These are phyloP conservation scores for Lithobates pipiens DNA, from an alignment of 2,797 vertebrate genomes.

Conservation along the genomic window DNA sequence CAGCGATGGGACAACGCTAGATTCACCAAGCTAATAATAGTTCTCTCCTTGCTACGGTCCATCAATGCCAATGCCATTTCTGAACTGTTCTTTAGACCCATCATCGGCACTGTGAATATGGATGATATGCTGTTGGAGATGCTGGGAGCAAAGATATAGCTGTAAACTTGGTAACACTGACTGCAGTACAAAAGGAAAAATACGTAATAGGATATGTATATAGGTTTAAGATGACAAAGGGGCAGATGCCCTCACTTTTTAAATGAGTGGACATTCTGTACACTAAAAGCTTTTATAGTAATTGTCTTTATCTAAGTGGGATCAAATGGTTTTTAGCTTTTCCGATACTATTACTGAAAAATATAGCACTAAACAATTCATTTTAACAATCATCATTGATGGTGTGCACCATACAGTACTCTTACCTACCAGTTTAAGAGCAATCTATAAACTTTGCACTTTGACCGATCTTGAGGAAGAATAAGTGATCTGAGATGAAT, in stretches of 20 bases:
- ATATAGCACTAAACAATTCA: neutral
- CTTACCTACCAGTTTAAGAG: neutral
- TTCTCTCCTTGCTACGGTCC: conserved; percentile 89
- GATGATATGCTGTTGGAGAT: conserved; percentile 97
- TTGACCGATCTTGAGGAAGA: too few relatives aligned
- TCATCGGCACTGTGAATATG: conserved; percentile 93
- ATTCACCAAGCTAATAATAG: conserved; percentile 89
- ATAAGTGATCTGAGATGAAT: too few relatives aligned
- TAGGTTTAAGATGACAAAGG: neutral
- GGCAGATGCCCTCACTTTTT: neutral
- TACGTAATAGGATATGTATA: conserved; percentile 31
- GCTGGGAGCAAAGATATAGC: conserved; percentile 88
- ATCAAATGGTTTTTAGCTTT: neutral
- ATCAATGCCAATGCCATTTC: conserved; percentile 88
- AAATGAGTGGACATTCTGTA: conserved; percentile 3
- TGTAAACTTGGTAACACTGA: conserved; percentile 11
- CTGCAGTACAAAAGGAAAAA: neutral
- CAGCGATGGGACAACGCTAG: conserved; percentile 85
- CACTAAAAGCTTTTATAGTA: neutral
- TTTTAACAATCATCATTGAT: neutral
- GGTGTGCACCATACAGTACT: neutral
- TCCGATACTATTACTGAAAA: neutral
- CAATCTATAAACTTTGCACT: too few relatives aligned
- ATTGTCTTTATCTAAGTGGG: neutral
- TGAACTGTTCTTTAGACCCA: conserved; percentile 94